A percentile compares a stretch with the other conserved stretches of the same genome.
phyloP scores from a whole-genome alignment of 35 echinoderm and acorn worm genomes.

The Heliocidaris erythrogramma region DNA sequence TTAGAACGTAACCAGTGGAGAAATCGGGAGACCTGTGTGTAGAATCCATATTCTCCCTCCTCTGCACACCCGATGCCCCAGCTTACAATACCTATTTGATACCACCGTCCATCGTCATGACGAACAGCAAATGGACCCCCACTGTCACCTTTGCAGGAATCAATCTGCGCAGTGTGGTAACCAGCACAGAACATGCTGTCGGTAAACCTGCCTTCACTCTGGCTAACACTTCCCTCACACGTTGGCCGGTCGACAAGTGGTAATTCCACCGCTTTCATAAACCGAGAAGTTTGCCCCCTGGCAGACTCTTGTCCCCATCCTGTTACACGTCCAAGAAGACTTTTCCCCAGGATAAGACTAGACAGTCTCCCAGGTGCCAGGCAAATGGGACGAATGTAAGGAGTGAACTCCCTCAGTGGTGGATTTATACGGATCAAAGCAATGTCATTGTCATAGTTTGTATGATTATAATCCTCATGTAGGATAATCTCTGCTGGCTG shows the following conservation, averaged over 20 bases:
- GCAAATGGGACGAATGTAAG: slow-evolving; percentile 87
- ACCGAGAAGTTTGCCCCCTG: slow-evolving; percentile 46
- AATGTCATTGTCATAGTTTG: slow-evolving; percentile 65
- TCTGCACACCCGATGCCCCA: slow-evolving; percentile 73
- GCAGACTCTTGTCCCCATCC: slow-evolving; percentile 79
- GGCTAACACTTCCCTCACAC: slow-evolving; percentile 16
- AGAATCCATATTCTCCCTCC: slow-evolving; percentile 86
- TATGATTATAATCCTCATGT: slow-evolving; percentile 42
- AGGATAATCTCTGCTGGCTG: slow-evolving; percentile 54
- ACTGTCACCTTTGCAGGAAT: slow-evolving; percentile 67
- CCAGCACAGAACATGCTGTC: slow-evolving; percentile 96
- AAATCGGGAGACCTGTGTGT: slow-evolving; percentile 70
- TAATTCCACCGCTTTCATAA: slow-evolving; percentile 76
- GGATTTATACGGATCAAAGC: slow-evolving; percentile 67
- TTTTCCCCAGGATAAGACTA: not conserved
- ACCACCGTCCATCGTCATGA: slow-evolving; percentile 52
- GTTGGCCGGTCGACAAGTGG: slow-evolving; percentile 59
- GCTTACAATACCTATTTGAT: slow-evolving; percentile 48
- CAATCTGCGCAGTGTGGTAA: slow-evolving; percentile 44
- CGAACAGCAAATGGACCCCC: slow-evolving; percentile 62
- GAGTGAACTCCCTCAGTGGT: slow-evolving; percentile 64
- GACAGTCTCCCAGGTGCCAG: slow-evolving; percentile 51
- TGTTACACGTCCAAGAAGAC: slow-evolving; percentile 51
- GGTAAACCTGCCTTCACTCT: slow-evolving; percentile 56
- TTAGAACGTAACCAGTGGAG: slow-evolving; percentile 61